Base-by-base conservation (phyloP, 1,140 invertebrate species). In the Drosophila rufa region DNA sequence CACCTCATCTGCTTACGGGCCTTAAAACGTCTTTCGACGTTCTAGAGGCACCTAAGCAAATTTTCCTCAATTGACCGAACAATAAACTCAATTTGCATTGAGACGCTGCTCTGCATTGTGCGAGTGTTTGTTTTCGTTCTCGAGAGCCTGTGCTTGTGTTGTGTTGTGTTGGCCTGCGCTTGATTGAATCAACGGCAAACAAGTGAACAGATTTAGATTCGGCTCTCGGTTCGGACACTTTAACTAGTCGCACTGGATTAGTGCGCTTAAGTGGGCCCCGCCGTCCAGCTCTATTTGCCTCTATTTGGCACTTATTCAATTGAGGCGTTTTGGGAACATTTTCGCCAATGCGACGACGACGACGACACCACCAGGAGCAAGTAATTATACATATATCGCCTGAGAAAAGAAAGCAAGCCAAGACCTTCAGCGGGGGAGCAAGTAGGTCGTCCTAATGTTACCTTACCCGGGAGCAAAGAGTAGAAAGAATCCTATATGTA, bases 41-140 rank as follows among this genome's bases (percentile, higher is more conserved):
- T 38, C 50, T 4, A 51, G 43, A 45, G 47, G 50, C 66, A 74
- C 58, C 65, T 73, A 67, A 62, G 70, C 59, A 46, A 76, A 73
- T 38, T 40, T 51, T 66, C 65, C 69, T 79, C 84, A 87, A 87
- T 87, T 89, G 84, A 53, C 60, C 68, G 80, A 71, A 80, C 74
- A 87, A 87, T 89, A 79, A 80, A 79, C 56, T 70, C 65, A 89
- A 90, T 86, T 87, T 89, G 79, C 80, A 83, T 79, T 73, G 75
- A 70, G 57, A 64, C 27, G 14, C 45, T 59, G 27, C 30, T 70
- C 33, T 19, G 43, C 43, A 46, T 58, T 60, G 57, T 76, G 48
- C 43, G 46, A 43, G 43, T 71, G 27, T 74, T 11, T 40, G 30
- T 47, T 45, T 56, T 56, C 53, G 53, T 56, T 25, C 36, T 56